A percentile compares a stretch with the other conserved stretches of the same genome.
phyloP scores from a whole-genome alignment of 2,888 invertebrate species.

The Seladonia tumulorum region DNA sequence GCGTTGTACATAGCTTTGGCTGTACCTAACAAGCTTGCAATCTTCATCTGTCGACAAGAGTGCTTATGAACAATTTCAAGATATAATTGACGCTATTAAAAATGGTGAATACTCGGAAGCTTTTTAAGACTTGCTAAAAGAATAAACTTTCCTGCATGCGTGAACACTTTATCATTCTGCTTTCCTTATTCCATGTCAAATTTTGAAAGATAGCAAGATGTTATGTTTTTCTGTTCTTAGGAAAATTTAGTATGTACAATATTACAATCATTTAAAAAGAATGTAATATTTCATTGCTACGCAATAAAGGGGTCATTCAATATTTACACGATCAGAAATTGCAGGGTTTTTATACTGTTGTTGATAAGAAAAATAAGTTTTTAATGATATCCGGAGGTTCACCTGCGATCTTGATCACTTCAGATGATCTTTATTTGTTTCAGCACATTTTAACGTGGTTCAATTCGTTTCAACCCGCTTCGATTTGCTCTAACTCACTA shows the following conservation, averaged over 20 bases:
- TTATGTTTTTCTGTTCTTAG: too few relatives aligned
- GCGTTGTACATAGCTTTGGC: slow-evolving; percentile 8
- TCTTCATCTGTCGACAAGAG: slow-evolving; percentile 6
- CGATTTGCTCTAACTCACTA: not conserved
- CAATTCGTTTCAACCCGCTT: not conserved
- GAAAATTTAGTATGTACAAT: not conserved
- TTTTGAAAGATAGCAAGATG: slow-evolving; percentile 8
- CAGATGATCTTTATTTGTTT: not conserved
- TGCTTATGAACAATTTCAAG: not conserved
- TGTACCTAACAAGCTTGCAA: not conserved
- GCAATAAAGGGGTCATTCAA: not conserved
- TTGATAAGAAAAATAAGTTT: not conserved
- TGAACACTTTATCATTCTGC: not conserved
- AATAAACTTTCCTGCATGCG: not conserved
- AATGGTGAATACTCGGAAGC: not conserved
- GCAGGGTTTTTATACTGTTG: not conserved
- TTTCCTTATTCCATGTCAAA: slow-evolving; percentile 28
- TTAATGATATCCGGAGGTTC: not conserved
- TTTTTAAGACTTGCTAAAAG: not conserved
- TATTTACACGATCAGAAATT: not conserved
- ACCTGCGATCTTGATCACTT: not conserved
- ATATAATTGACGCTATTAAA: not conserved
- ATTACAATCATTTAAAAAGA: not conserved
- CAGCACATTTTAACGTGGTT: not conserved
- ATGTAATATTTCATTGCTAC: not conserved